A percentile compares a stretch with the other conserved stretches of the same genome.
These are phyloP conservation scores for Pachymerium ferrugineum DNA, from an alignment of 2,888 invertebrate species.

Conservation along the genomic window DNA sequence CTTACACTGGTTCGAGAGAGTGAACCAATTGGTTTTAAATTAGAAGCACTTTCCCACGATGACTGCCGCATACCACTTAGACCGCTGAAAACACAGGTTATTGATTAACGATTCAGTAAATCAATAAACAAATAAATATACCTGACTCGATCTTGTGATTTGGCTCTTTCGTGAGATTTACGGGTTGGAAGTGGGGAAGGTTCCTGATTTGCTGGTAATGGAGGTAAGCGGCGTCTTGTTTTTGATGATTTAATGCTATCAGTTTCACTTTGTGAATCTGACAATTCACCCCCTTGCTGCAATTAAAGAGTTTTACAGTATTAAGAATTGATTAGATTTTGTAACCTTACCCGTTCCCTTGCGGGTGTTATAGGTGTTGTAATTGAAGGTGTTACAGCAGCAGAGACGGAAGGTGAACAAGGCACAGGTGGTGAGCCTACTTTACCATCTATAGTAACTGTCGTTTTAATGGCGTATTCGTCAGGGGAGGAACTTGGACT, in stretches of 20 bases:
- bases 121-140: slow-evolving; percentile 39
- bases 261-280: slow-evolving; percentile 51
- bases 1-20: slow-evolving; percentile 49
- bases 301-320: background rate
- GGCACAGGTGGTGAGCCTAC: slow-evolving; percentile 34
- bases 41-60: slow-evolving; percentile 43
- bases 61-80: slow-evolving; percentile 38
- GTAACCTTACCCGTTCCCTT: slow-evolving; percentile 30
- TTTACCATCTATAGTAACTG: background rate
- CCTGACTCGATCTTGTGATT: slow-evolving; percentile 45
- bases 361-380: slow-evolving; percentile 38
- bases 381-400: background rate
- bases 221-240: slow-evolving; percentile 51
- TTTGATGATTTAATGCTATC: slow-evolving; percentile 51
- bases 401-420: slow-evolving; percentile 32
- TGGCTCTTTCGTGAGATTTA: slow-evolving; percentile 45
- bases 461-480: background rate
- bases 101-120: too few species aligned
- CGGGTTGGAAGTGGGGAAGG: slow-evolving; percentile 48
- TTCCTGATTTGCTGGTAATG: slow-evolving; percentile 51
- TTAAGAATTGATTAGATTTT: background rate
- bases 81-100: slow-evolving; percentile 9
- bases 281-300: slow-evolving; percentile 45
- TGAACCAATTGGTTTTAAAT: slow-evolving; percentile 30
- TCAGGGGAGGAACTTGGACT: slow-evolving; percentile 28